These are phyloP conservation scores for Hepsetus odoe DNA, from an alignment of 2,113 vertebrate genomes.

Conservation along the genomic window DNA sequence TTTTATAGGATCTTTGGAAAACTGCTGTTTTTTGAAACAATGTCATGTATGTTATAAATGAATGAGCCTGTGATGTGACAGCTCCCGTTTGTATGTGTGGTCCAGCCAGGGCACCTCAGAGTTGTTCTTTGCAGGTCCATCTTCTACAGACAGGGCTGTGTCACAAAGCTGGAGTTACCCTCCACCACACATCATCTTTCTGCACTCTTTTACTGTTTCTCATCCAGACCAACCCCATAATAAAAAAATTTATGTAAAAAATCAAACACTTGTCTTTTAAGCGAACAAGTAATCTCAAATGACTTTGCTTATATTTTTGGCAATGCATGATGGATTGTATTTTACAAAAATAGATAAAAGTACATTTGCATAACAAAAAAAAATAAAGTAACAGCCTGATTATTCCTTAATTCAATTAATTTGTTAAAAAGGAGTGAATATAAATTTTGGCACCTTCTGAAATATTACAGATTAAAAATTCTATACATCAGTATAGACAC, in stretches of 20 bases:
- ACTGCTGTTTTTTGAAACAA: background rate
- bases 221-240: background rate
- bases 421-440: too few relatives aligned
- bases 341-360: too few relatives aligned
- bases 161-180: background rate
- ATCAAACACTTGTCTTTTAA: too few relatives aligned
- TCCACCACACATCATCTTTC: background rate
- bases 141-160: background rate
- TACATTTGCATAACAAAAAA: too few relatives aligned
- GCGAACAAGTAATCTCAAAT: too few relatives aligned
- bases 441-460: background rate
- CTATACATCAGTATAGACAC: background rate
- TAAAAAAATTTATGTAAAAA: too few relatives aligned
- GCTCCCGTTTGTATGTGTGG: slow-evolving; percentile 14
- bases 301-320: too few relatives aligned
- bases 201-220: background rate
- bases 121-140: background rate
- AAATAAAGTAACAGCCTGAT: too few relatives aligned
- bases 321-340: too few relatives aligned
- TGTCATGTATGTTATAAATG: background rate
- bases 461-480: background rate
- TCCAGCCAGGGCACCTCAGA: background rate
- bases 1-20: slow-evolving; percentile 11
- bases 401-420: too few relatives aligned
- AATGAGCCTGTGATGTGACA: too few relatives aligned